These are phyloP conservation scores for Physella acuta DNA, from an alignment of 1,140 invertebrate genomes.

Conservation along the genomic window DNA sequence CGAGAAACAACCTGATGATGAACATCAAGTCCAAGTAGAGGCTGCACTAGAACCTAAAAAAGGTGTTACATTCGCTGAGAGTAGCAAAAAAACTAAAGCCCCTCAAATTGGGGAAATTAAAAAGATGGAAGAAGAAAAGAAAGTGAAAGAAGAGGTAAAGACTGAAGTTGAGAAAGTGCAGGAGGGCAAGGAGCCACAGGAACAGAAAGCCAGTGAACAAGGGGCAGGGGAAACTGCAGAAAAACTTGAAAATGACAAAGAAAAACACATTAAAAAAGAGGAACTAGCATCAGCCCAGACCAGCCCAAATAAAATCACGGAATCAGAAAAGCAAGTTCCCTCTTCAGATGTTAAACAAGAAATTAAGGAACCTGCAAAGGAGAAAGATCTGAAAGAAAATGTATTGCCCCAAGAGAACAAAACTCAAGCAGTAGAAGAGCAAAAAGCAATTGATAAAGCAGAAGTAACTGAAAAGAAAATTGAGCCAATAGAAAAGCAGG, in stretches of 20 bases:
- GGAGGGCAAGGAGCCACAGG: not conserved
- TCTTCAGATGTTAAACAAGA: too few species aligned
- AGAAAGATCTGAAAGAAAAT: too few species aligned
- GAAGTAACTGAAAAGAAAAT: not conserved
- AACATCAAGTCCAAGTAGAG: constrained; percentile 18
- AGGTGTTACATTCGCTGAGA: constrained; percentile 22
- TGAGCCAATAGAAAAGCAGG: not conserved
- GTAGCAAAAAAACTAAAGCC: not conserved
- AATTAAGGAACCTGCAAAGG: too few species aligned
- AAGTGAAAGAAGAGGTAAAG: constrained; percentile 1
- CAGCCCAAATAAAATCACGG: not conserved
- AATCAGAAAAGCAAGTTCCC: too few species aligned
- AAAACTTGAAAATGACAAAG: not conserved
- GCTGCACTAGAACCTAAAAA: constrained; percentile 17
- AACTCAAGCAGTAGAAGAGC: too few species aligned
- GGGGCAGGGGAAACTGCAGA: too few species aligned
- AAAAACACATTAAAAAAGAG: not conserved
- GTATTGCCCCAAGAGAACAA: too few species aligned
- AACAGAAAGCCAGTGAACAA: too few species aligned
- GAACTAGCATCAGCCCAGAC: not conserved
- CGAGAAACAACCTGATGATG: constrained; percentile 30
- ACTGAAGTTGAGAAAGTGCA: constrained; percentile 22
- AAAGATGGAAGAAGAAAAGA: not conserved
- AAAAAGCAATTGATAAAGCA: not conserved
- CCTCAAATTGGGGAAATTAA: constrained; percentile 11